Evolutionary conservation across 2,113 vertebrate species (phyloP).

Genomic region (Falco punctatus): DNA sequence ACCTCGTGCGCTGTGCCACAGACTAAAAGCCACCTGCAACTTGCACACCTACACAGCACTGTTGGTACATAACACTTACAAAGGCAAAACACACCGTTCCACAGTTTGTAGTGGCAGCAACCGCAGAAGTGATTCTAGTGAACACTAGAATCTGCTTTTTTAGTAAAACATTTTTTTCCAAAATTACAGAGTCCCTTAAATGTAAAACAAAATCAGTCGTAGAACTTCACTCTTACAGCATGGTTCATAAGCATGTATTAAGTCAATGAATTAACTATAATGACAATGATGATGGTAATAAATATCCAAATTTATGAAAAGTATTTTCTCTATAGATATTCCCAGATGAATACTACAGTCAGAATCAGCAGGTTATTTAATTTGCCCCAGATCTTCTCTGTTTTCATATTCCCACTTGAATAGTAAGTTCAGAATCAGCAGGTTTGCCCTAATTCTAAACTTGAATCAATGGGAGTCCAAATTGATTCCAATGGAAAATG

Average conservation of each 20-base stretch:
- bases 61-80: background rate
- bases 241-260: background rate
- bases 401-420: constrained; percentile 33
- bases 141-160: background rate
- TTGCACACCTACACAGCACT: background rate
- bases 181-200: background rate
- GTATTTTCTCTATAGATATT: background rate
- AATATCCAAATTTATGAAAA: background rate
- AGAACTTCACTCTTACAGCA: background rate
- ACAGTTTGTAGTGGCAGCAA: background rate
- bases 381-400: constrained; percentile 23
- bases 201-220: background rate
- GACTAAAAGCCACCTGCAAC: background rate
- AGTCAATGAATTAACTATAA: background rate
- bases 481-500: background rate
- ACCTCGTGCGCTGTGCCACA: background rate
- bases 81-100: background rate
- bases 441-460: constrained; percentile 35
- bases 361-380: constrained; percentile 46
- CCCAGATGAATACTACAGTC: background rate
- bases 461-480: constrained; percentile 15
- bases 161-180: background rate
- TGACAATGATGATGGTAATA: background rate
- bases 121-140: background rate
- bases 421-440: constrained; percentile 30